A percentile compares a stretch with the other conserved stretches of the same genome.
These are phyloP conservation scores for Pseudotriccus pelzelni DNA, from an alignment of 2,797 vertebrate genomes.

Conservation along the genomic window DNA sequence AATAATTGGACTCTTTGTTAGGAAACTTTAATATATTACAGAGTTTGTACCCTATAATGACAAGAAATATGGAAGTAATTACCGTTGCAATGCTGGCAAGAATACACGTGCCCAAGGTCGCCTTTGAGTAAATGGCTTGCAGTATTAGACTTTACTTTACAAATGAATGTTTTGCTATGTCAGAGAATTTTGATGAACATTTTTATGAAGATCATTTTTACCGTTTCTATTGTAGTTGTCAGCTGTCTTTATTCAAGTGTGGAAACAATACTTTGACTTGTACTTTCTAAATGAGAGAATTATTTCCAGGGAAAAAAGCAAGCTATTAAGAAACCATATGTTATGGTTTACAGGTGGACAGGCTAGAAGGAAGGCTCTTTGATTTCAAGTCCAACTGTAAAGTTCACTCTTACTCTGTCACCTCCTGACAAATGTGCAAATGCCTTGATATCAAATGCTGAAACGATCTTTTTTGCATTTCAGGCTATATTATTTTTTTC, in stretches of 20 bases:
- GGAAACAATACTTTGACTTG: conserved; percentile 63
- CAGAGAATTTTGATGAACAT: conserved; percentile 74
- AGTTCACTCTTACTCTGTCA: conserved; percentile 39
- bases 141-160: conserved; percentile 66
- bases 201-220: conserved; percentile 78
- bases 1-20: conserved; percentile 74
- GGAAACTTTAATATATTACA: conserved; percentile 66
- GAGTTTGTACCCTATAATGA: conserved; percentile 60
- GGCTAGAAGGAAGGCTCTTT: conserved; percentile 22
- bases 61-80: conserved; percentile 47
- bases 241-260: conserved; percentile 51
- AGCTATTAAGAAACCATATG: conserved; percentile 25
- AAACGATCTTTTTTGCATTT: conserved; percentile 42
- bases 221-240: conserved; percentile 71
- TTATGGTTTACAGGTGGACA: conserved; percentile 36
- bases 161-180: conserved; percentile 75
- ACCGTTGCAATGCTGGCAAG: conserved; percentile 34
- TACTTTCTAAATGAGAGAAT: conserved; percentile 56
- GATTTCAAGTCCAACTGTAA: conserved; percentile 32
- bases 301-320: conserved; percentile 42
- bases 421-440: conserved; percentile 50
- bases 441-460: conserved; percentile 65
- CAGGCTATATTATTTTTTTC: conserved; percentile 1
- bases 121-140: conserved; percentile 49
- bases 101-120: conserved; percentile 1